Evolutionary conservation across 2,797 vertebrate genomes (phyloP).

Genomic region (Bradypodion pumilum): DNA sequence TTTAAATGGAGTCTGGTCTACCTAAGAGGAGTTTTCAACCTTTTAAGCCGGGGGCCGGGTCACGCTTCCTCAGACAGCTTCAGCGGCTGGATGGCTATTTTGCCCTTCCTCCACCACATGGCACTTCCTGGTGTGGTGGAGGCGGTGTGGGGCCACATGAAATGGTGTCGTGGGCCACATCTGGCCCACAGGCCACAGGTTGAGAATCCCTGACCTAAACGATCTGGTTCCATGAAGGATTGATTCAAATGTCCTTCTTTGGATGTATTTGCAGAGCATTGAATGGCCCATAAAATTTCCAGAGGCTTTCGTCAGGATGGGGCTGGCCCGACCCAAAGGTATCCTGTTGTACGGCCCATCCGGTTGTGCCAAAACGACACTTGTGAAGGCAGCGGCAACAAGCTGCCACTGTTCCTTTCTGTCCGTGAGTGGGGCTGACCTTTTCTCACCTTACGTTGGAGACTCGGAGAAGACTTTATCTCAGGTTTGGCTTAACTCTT

Average conservation of each 20-base stretch:
- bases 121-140: no score
- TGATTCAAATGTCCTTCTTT: neutral
- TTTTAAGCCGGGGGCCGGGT: no score
- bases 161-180: no score
- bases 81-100: no score
- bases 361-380: constrained; percentile 92
- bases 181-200: no score
- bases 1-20: no score
- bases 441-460: constrained; percentile 92
- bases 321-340: constrained; percentile 85
- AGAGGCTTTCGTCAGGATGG: constrained; percentile 87
- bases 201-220: no score
- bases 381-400: constrained; percentile 86
- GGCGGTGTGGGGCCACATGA: no score
- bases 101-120: no score
- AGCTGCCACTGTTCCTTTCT: constrained; percentile 87
- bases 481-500: constrained; percentile 78
- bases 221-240: neutral
- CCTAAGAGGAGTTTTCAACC: no score
- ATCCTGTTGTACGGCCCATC: constrained; percentile 92
- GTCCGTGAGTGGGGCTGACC: constrained; percentile 89
- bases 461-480: constrained; percentile 92
- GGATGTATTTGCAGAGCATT: constrained; percentile 78
- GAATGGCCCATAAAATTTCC: constrained; percentile 94
- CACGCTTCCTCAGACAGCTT: no score